Base-by-base conservation (phyloP, 2,888 invertebrate species). In the Brachyptera risi region DNA sequence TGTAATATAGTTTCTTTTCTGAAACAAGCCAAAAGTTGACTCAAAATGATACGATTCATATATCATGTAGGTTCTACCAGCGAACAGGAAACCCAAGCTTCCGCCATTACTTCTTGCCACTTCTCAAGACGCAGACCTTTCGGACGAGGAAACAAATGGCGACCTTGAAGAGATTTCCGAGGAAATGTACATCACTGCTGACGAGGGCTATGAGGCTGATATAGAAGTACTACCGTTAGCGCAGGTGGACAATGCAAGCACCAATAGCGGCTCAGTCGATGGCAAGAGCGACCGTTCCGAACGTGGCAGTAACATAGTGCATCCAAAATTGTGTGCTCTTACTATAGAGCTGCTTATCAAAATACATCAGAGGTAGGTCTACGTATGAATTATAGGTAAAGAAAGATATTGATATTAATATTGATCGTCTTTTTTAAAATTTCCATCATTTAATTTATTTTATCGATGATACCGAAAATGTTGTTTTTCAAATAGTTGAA, bases 171-270 rank as follows among this genome's bases (percentile, higher is more conserved):
- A 23, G 63, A 63, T 63, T 17, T 44, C 62, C 1, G 64, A 64
- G 70, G 65, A 80, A 67, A 72, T 75, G 17, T 75, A 78, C 54
- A 70, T 76, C 9, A 75, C 75, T 35, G 80, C 81, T 1, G 84
- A 84, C 68, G 83, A 84, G 68, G 85, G 85, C 0, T 85, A 85
- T 66, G 85, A 85, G 74, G 85, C 84, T 3, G 85, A 85, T 68
- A 78, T 83, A 9, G 85, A 85, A 71, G 3, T 65, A 70, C 1
- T 65, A 65, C 3, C 64, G 7, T 62, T 68, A 1, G 71, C 68
- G 11, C 47, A 56, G 38, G 60, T 64, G 67, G 68, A 58, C 69
- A 68, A 57, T 67, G 23, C 15, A 69, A 67, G 59, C 65, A 71
- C 1, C 62, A 69, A 27, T 69, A 68, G 2, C 68, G 71, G 60